Conservation (phyloP, 2,888 invertebrate species). For the Rotaria magnacalcarata region DNA sequence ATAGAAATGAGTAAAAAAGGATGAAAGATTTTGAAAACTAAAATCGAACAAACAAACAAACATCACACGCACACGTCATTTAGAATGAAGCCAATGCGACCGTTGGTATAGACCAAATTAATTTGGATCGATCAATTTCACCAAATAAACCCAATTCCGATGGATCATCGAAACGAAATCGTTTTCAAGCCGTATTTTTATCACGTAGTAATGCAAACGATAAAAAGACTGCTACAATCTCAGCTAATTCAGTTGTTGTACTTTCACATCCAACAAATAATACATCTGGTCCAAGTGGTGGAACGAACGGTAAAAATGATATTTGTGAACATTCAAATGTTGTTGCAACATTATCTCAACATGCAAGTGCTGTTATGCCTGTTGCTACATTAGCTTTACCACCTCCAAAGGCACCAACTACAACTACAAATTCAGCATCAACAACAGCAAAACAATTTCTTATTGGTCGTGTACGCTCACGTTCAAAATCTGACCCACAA, state of each 20-base stretch:
- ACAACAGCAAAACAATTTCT: conserved; percentile 25
- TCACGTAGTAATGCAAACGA: conserved; percentile 6
- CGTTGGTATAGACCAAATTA: background rate
- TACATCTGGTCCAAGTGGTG: background rate
- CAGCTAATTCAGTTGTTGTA: background rate
- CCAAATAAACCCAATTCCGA: background rate
- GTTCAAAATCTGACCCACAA: conserved; percentile 28
- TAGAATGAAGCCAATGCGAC: background rate
- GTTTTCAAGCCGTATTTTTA: background rate
- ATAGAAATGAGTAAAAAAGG: background rate
- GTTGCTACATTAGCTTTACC: background rate
- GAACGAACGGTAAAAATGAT: background rate
- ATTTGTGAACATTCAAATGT: background rate
- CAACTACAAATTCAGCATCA: background rate
- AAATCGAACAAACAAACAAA: background rate
- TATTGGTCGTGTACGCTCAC: conserved; percentile 11
- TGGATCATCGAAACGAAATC: background rate
- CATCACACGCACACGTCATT: background rate
- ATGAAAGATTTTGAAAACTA: background rate
- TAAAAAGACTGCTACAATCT: background rate
- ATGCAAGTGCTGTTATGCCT: conserved; percentile 23
- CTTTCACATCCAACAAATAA: background rate
- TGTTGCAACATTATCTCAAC: background rate
- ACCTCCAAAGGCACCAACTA: background rate
- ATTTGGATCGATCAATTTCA: background rate